Percentiles rank a stretch among this genome's conserved stretches.
Evolutionary conservation across 2,888 invertebrate species (phyloP).

Genomic region (Tetheella fluctuosa): DNA sequence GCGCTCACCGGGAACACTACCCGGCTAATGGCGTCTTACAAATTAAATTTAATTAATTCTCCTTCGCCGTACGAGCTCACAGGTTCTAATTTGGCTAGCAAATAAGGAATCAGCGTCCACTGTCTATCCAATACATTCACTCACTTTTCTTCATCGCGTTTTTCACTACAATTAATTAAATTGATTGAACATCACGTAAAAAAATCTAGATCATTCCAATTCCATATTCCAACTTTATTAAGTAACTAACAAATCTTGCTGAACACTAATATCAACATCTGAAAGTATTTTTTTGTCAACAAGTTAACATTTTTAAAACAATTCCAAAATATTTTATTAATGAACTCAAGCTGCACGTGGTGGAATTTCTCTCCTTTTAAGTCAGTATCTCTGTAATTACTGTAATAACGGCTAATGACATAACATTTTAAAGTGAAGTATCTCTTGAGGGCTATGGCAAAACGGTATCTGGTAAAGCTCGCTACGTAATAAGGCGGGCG

Average conservation of each 20-base stretch:
- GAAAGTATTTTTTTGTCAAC: too few species aligned
- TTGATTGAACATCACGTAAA: not conserved
- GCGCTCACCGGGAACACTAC: slow-evolving; percentile 53
- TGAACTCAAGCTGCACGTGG: slow-evolving; percentile 43
- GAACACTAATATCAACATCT: too few species aligned
- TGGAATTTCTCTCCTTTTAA: slow-evolving; percentile 31
- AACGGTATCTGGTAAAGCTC: slow-evolving; percentile 28
- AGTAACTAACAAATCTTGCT: too few species aligned
- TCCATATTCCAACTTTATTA: too few species aligned
- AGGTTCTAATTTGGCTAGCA: slow-evolving; percentile 26
- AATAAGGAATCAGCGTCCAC: slow-evolving; percentile 23
- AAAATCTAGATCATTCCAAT: not conserved
- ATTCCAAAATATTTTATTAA: slow-evolving; percentile 42
- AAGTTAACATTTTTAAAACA: too few species aligned
- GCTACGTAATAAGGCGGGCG: slow-evolving; percentile 43
- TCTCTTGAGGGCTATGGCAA: slow-evolving; percentile 22
- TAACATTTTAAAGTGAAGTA: slow-evolving; percentile 27
- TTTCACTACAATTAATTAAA: not conserved
- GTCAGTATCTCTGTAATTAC: slow-evolving; percentile 29
- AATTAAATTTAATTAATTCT: slow-evolving; percentile 75
- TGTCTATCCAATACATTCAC: slow-evolving; percentile 15
- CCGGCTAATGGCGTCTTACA: slow-evolving; percentile 64
- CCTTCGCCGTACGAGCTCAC: slow-evolving; percentile 48
- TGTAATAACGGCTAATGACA: slow-evolving; percentile 42
- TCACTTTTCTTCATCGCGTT: slow-evolving; percentile 8